Percentiles rank a stretch among this genome's conserved stretches.
phyloP scores from a whole-genome alignment of 2,113 vertebrate genomes.

The Trogon melanurus region DNA sequence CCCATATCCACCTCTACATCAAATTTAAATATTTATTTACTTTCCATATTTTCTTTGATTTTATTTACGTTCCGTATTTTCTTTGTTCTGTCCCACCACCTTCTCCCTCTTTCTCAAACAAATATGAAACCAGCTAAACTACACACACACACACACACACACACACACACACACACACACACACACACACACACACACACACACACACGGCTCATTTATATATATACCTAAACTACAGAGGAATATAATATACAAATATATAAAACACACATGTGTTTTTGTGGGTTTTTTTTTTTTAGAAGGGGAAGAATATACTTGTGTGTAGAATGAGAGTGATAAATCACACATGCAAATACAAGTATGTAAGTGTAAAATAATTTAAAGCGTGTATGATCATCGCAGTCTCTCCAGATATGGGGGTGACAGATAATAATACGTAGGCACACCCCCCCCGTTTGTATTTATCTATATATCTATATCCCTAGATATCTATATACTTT shows the following conservation, averaged over 20 bases:
- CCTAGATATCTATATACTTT: neutral
- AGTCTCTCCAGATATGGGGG: neutral
- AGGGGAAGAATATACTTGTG: no score
- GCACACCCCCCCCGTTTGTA: neutral
- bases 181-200: no score
- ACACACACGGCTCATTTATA: neutral
- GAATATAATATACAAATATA: neutral
- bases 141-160: neutral
- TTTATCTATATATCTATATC: neutral
- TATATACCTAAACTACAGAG: neutral
- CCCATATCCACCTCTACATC: neutral
- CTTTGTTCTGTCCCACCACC: neutral
- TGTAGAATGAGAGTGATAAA: neutral
- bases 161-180: no score
- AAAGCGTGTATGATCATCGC: neutral
- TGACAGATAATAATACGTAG: neutral
- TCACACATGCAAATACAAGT: neutral
- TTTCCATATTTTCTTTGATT: neutral
- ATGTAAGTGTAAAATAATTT: neutral
- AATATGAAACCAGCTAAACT: neutral
- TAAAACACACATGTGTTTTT: neutral
- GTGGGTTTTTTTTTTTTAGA: no score
- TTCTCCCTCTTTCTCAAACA: neutral
- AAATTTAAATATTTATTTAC: neutral
- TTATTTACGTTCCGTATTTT: neutral